A percentile compares a stretch with the other conserved stretches of the same genome.
These are phyloP conservation scores for Eristalis arbustorum DNA, from an alignment of 2,888 invertebrate species.

Conservation along the genomic window DNA sequence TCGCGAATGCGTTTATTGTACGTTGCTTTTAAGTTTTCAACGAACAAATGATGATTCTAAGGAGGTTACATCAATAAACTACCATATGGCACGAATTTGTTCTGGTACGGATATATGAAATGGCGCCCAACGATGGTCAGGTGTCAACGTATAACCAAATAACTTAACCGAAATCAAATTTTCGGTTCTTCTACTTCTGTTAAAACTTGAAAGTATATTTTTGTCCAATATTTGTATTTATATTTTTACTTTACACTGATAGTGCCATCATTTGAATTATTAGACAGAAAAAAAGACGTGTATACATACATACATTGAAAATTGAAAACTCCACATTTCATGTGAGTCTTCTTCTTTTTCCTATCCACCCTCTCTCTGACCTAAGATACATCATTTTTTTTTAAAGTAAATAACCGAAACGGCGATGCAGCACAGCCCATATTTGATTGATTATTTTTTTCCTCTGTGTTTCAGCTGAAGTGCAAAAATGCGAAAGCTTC, in stretches of 20 bases:
- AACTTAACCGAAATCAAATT: neutral
- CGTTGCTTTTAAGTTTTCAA: too few relatives aligned
- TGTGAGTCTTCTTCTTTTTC: constrained; percentile 4
- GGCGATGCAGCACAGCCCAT: constrained; percentile 63
- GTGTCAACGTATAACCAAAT: too few relatives aligned
- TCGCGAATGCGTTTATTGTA: too few relatives aligned
- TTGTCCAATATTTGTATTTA: neutral
- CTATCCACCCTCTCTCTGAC: constrained; percentile 13
- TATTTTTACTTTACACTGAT: neutral
- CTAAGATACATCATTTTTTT: constrained; percentile 14
- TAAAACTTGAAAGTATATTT: neutral
- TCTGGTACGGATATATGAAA: too few relatives aligned
- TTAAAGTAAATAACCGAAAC: constrained; percentile 41
- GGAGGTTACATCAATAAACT: too few relatives aligned
- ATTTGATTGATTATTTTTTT: constrained; percentile 69
- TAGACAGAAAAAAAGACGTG: neutral
- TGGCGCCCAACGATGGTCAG: too few relatives aligned
- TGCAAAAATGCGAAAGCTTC: constrained; percentile 59
- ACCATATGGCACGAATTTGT: too few relatives aligned
- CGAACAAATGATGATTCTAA: too few relatives aligned
- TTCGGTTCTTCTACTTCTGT: neutral
- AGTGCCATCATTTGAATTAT: too few relatives aligned
- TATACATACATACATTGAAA: neutral
- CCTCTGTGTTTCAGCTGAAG: constrained; percentile 28
- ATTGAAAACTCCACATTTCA: neutral